Base-by-base conservation (phyloP, 2,797 vertebrate genomes). In the Meriones psammophilus region DNA sequence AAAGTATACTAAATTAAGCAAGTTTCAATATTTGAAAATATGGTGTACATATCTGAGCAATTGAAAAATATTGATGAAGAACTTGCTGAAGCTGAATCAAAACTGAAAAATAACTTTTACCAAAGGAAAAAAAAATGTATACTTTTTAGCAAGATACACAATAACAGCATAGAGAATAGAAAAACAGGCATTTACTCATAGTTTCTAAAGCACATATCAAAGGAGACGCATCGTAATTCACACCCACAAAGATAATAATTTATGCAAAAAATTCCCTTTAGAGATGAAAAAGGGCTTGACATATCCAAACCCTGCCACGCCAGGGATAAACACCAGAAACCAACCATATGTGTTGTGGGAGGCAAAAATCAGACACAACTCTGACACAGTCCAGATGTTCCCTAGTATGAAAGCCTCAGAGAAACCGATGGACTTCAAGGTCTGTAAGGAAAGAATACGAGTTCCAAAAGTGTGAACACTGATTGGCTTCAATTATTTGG, bases 301-400 rank as follows among this genome's bases (percentile, higher is more conserved):
- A 94, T 64, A 84, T 78, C 83, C 74, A 95, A 97, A 89, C 90
- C 85, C 69, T 96, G 94, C 93, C 96, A 93, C 90, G 71, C 78
- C 71, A 83, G 62, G 81, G 85, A 92, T 97, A 97, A 97, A 97
- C 93, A 97, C 71, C 78, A 97, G 97, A 97, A 97, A 97, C 88
- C 96, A 97, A 95, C 85, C 97, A 97, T 84, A 92, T 97, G 96
- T 95, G 92, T 96, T 95, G 86, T 91, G 92, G 92, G 94, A 94
- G 83, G 93, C 95, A 87, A 96, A 97, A 97, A 94, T 95, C 92
- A 97, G 90, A 87, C 50, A 78, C 64, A 96, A 71, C 86, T 91
- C 24, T 95, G 96, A 97, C 92, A 94, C 76, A 68, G 86, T 96
- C 97, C 97, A 98, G 97, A 98, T 96, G 97, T 90, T 96, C 39